Conservation (phyloP, 1,140 invertebrate species). For the Drosophila paulistorum region DNA sequence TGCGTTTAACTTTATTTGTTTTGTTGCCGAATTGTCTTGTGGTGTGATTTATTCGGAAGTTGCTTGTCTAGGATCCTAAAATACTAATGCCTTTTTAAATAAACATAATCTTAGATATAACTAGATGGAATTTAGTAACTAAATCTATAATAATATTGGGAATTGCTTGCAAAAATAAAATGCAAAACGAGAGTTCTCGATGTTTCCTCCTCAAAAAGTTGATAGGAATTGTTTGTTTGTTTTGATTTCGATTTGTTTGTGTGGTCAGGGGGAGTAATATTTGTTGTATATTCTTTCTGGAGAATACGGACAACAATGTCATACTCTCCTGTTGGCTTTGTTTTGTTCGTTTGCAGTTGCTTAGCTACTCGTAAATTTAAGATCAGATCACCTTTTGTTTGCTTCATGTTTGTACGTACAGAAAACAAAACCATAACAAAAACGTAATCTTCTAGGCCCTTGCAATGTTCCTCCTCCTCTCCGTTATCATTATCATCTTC, state of each 20-base stretch:
- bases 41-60: conserved; percentile 2
- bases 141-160: conserved; percentile 50
- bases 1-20: conserved; percentile 10
- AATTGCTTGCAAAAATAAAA: conserved; percentile 54
- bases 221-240: conserved; percentile 64
- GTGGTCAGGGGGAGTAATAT: not conserved
- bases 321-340: not conserved
- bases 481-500: not conserved
- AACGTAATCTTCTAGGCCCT: conserved; percentile 57
- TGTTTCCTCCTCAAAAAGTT: conserved; percentile 10
- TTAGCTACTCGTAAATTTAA: conserved; percentile 66
- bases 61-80: conserved; percentile 29
- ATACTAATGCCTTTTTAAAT: conserved; percentile 47
- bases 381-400: conserved; percentile 70
- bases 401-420: conserved; percentile 60
- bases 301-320: conserved; percentile 59
- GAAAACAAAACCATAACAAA: conserved; percentile 59
- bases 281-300: conserved; percentile 47
- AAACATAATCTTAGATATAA: conserved; percentile 21
- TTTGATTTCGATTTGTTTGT: conserved; percentile 43
- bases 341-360: conserved; percentile 58
- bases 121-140: conserved; percentile 28
- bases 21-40: conserved; percentile 5
- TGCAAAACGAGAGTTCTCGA: conserved; percentile 45
- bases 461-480: conserved; percentile 58